Evolutionary conservation across 2,113 vertebrate species (phyloP).

Genomic region (Bathybates hornii): DNA sequence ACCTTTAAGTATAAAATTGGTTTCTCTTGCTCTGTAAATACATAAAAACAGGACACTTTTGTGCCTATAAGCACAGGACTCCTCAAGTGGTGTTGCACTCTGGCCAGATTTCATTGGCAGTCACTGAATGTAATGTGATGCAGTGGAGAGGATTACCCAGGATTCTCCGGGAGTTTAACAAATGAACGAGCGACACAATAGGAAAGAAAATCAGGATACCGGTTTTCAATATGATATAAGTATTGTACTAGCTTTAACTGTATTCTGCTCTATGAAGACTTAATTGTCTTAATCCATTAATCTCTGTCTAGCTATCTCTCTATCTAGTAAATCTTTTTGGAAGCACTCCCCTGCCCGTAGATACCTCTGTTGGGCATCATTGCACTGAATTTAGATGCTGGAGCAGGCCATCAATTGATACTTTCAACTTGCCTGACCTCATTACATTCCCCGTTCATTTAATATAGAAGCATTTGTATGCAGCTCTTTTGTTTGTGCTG

Average conservation of each 20-base stretch:
- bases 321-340: not conserved
- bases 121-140: not conserved
- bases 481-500: not conserved
- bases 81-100: not conserved
- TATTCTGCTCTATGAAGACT: not conserved
- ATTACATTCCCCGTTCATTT: constrained; percentile 8
- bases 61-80: not conserved
- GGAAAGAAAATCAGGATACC: not conserved
- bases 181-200: not conserved
- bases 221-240: not conserved
- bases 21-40: not conserved
- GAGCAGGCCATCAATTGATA: constrained; percentile 7
- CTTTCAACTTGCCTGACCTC: constrained; percentile 33
- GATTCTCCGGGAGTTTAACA: constrained; percentile 8
- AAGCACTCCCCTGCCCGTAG: not conserved
- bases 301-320: not conserved
- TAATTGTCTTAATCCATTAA: constrained; percentile 8
- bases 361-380: not conserved
- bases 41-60: not conserved
- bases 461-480: not conserved
- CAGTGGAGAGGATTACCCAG: not conserved
- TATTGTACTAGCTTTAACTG: not conserved
- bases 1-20: not conserved
- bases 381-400: constrained; percentile 14
- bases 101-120: not conserved